Evolutionary conservation across 1,140 invertebrate species (phyloP).

Genomic region (Telenomus remus): DNA sequence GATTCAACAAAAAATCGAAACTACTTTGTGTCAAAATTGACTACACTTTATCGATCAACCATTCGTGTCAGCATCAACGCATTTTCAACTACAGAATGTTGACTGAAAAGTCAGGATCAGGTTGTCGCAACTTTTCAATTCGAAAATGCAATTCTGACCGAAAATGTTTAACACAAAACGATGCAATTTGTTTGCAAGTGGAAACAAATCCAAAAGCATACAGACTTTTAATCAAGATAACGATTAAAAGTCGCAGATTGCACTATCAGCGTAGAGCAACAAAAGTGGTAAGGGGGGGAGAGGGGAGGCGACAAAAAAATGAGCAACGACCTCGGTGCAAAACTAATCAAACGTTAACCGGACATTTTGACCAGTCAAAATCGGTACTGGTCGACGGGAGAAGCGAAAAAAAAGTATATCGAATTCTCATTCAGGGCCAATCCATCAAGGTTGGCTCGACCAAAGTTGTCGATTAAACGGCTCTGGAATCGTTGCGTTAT

Average conservation of each 20-base stretch:
- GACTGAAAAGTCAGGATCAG: too few relatives aligned
- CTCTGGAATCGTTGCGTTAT: conserved; percentile 50
- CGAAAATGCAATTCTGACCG: too few relatives aligned
- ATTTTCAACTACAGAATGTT: too few relatives aligned
- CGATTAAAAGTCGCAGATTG: conserved; percentile 24
- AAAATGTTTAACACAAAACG: background rate
- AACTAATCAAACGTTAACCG: conserved; percentile 39
- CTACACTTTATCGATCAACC: too few relatives aligned
- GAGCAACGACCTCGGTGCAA: conserved; percentile 25
- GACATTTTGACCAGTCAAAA: conserved; percentile 42
- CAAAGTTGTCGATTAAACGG: conserved; percentile 35
- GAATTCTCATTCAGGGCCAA: conserved; percentile 38
- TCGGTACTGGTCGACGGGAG: conserved; percentile 2
- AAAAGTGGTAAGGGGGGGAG: background rate
- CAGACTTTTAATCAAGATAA: conserved; percentile 9
- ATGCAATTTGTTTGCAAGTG: background rate
- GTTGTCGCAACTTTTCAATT: too few relatives aligned
- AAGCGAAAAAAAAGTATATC: conserved; percentile 35
- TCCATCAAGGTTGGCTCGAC: conserved; percentile 37
- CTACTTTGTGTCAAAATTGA: too few relatives aligned
- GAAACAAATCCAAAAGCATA: conserved; percentile 23
- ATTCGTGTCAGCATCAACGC: too few relatives aligned
- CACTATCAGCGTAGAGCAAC: conserved; percentile 15
- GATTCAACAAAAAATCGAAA: background rate
- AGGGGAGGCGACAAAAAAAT: background rate